phyloP scores from a whole-genome alignment of 1,140 invertebrate genomes.

The Thaumetopoea pityocampa region DNA sequence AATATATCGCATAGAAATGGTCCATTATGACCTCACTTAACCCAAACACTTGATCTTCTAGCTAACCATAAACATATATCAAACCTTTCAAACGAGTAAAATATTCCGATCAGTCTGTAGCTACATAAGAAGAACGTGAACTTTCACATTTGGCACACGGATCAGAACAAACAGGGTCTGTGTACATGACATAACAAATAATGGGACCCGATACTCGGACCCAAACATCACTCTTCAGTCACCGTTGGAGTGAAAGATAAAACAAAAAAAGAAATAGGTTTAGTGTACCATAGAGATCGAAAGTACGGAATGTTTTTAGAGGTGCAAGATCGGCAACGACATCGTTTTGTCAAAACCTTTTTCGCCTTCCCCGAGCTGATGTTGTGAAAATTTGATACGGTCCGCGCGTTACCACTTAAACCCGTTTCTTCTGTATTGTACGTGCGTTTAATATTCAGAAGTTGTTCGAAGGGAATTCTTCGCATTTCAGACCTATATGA shows the following conservation, averaged over 20 bases:
- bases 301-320: slow-evolving; percentile 35
- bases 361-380: slow-evolving; percentile 5
- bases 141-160: slow-evolving; percentile 10
- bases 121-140: too few relatives aligned
- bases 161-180: slow-evolving; percentile 4
- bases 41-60: too few relatives aligned
- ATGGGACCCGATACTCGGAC: slow-evolving; percentile 11
- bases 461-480: slow-evolving; percentile 12
- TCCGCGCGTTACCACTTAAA: slow-evolving; percentile 18
- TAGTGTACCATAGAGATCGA: slow-evolving; percentile 32
- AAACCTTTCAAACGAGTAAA: too few relatives aligned
- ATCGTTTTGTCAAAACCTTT: slow-evolving; percentile 35
- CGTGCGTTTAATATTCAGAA: slow-evolving; percentile 12
- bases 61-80: too few relatives aligned
- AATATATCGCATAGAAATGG: too few relatives aligned
- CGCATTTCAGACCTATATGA: slow-evolving; percentile 4
- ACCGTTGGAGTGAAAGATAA: slow-evolving; percentile 27
- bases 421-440: slow-evolving; percentile 19
- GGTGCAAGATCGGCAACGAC: slow-evolving; percentile 18
- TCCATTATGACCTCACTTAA: too few relatives aligned
- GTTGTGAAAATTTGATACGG: slow-evolving; percentile 32
- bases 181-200: slow-evolving; percentile 22
- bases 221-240: slow-evolving; percentile 20
- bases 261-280: slow-evolving; percentile 35
- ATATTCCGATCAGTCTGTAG: too few relatives aligned